phyloP scores from a whole-genome alignment of 2,888 invertebrate genomes.

The Electrophaes corylata region DNA sequence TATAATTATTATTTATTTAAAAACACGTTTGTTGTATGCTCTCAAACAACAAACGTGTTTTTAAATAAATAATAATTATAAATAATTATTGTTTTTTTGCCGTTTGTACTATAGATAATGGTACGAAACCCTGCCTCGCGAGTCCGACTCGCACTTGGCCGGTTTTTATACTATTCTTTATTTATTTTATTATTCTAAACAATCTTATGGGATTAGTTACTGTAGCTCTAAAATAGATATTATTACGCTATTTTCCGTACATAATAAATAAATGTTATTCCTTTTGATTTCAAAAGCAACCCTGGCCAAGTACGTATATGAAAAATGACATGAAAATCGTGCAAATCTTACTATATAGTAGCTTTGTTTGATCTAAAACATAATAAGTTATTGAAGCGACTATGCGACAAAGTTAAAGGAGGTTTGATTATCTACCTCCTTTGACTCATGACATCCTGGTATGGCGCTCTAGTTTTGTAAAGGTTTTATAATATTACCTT shows the following conservation, averaged over 20 bases:
- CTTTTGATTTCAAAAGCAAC: no score
- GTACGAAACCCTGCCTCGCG: no score
- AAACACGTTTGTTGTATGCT: no score
- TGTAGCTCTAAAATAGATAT: not conserved
- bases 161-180: no score
- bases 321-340: not conserved
- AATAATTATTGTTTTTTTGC: no score
- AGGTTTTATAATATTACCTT: not conserved
- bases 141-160: no score
- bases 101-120: no score
- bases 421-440: constrained; percentile 25
- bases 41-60: no score
- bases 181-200: no score
- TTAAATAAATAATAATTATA: no score
- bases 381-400: constrained; percentile 11
- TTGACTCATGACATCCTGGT: constrained; percentile 26
- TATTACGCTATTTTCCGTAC: not conserved
- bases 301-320: not conserved
- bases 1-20: no score
- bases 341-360: constrained; percentile 13
- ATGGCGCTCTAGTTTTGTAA: constrained; percentile 4
- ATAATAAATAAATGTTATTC: not conserved
- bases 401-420: constrained; percentile 23
- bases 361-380: constrained; percentile 33
- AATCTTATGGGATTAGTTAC: no score